A percentile compares a stretch with the other conserved stretches of the same genome.
phyloP scores from a whole-genome alignment of 2,888 invertebrate genomes.

The Heliothis peltigera region DNA sequence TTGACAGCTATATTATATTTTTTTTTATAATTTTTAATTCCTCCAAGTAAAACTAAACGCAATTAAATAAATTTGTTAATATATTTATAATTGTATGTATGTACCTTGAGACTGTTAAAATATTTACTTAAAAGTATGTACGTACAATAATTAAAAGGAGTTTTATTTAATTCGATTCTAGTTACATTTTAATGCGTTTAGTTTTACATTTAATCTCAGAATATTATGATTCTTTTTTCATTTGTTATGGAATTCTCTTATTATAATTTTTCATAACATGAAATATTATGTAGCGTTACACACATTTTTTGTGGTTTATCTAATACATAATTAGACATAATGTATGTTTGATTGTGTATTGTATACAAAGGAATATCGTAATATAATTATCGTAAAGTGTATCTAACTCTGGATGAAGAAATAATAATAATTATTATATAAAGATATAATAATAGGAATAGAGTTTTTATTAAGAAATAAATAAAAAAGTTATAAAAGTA shows the following conservation, averaged over 20 bases:
- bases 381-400: constrained; percentile 86
- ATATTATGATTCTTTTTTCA: constrained; percentile 61
- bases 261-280: constrained; percentile 63
- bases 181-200: constrained; percentile 78
- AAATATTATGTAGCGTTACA: constrained; percentile 67
- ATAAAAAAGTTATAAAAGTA: constrained; percentile 85
- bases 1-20: constrained; percentile 75
- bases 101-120: constrained; percentile 89
- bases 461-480: constrained; percentile 89
- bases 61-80: constrained; percentile 79
- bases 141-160: constrained; percentile 85
- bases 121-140: constrained; percentile 88
- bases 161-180: constrained; percentile 88
- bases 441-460: constrained; percentile 89
- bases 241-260: constrained; percentile 63
- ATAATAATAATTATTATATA: constrained; percentile 89
- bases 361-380: constrained; percentile 75
- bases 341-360: constrained; percentile 74
- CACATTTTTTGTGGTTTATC: constrained; percentile 63
- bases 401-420: constrained; percentile 87
- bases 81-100: constrained; percentile 90
- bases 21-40: constrained; percentile 64
- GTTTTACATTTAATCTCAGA: constrained; percentile 68
- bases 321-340: constrained; percentile 68
- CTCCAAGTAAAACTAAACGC: constrained; percentile 72